phyloP scores from a whole-genome alignment of 1,140 invertebrate species.

The Drosophila auraria region DNA sequence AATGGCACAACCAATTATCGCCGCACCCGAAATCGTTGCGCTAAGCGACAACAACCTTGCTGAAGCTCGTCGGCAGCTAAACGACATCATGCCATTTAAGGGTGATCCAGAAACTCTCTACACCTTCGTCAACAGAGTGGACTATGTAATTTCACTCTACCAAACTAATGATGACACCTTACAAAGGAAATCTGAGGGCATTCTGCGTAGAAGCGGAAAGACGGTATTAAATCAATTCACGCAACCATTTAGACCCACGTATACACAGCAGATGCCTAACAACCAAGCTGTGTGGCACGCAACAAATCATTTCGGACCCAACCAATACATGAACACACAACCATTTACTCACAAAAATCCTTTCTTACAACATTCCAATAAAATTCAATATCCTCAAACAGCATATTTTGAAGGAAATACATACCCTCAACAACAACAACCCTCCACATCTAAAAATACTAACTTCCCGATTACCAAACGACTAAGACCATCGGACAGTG shows the following conservation, averaged over 20 bases:
- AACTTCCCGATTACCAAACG: slow-evolving; percentile 11
- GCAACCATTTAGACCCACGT: slow-evolving; percentile 3
- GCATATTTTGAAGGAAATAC: slow-evolving; percentile 5
- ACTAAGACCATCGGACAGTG: not conserved
- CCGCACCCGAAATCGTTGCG: too few species aligned
- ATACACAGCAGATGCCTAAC: not conserved
- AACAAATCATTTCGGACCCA: slow-evolving; percentile 10
- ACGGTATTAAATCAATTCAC: slow-evolving; percentile 6
- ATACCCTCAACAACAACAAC: not conserved
- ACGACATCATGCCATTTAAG: too few species aligned
- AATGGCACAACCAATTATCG: too few species aligned
- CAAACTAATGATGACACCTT: not conserved
- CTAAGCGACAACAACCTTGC: too few species aligned
- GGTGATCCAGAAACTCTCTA: too few species aligned
- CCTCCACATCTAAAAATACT: not conserved
- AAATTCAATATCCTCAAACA: not conserved
- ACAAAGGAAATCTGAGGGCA: slow-evolving; percentile 9
- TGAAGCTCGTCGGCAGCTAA: too few species aligned
- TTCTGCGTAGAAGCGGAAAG: slow-evolving; percentile 3
- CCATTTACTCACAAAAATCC: not conserved
- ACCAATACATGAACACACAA: slow-evolving; percentile 4
- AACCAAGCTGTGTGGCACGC: slow-evolving; percentile 2
- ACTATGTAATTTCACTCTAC: too few species aligned
- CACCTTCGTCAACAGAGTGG: too few species aligned
- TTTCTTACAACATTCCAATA: slow-evolving; percentile 5